Base-by-base conservation (phyloP, 2,113 vertebrate genomes). In the Osmerus eperlanus region DNA sequence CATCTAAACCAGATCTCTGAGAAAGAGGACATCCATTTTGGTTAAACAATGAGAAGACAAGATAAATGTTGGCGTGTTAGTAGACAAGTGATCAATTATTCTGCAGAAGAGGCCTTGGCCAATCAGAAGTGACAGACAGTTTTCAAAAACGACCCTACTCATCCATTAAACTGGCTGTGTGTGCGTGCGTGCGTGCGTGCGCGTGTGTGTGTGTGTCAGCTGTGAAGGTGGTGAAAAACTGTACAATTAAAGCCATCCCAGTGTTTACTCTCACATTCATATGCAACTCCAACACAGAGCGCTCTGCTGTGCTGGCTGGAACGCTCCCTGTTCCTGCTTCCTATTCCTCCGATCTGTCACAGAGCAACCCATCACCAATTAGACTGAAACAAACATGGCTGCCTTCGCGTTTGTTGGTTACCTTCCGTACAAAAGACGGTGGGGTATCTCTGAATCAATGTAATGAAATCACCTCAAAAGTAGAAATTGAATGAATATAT, bases 301-400 rank as follows among this genome's bases (percentile, higher is more conserved):
- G 81, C 87, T 78, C 77, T 87, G 82, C 65, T 87, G 84, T 85
- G 76, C 76, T 81, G 85, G 80, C 79, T 79, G 79, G 84, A 86
- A 84, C 80, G 80, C 77, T 85, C 61, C 73, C 74, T 71, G 75
- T 71, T 59, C 55, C 72, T 76, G 73, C 73, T 80, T 71, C 69
- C 77, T 71, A 59, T 74, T 87, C 84, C 85, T 63, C 85, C 82
- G 83, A 86, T 88, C 86, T 88, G 85, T 91, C 88, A 89, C 87
- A 90, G 83, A 90, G 88, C 87, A 89, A 84, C 85, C 83, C 85
- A 88, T 87, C 84, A 87, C 91, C 89, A 91, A 90, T 93, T 93
- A 91, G 85, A 86, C 61, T 76, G 82, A 85, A 86, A 77, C 86
- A 90, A 88, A 88, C 85, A 84, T 58, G 65, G 72, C 74, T 79